A percentile compares a stretch with the other conserved stretches of the same genome.
Evolutionary conservation across 30 jellyfish, hydroid and myxozoan genomes (phyloP).

Genomic region (Aurelia coerulea): DNA sequence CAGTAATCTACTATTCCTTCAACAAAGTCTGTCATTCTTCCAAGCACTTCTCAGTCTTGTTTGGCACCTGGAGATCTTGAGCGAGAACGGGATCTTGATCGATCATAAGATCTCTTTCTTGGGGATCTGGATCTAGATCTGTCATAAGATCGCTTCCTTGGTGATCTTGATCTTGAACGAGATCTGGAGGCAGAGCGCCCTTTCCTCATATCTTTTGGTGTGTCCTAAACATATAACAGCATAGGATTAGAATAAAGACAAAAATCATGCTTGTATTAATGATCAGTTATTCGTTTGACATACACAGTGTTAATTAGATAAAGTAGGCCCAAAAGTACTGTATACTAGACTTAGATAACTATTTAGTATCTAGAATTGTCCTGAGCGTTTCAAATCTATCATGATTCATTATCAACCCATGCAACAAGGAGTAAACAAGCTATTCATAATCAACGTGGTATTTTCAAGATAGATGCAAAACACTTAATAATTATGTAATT

Average conservation of each 20-base stretch:
- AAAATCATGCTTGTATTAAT: too few species aligned
- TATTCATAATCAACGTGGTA: too few species aligned
- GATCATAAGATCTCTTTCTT: slow-evolving; percentile 56
- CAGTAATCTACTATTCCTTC: too few species aligned
- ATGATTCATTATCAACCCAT: too few species aligned
- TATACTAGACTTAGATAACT: not conserved
- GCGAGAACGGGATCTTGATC: slow-evolving; percentile 77
- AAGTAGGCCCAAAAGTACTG: not conserved
- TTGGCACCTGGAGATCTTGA: slow-evolving; percentile 68
- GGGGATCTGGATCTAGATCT: slow-evolving; percentile 85
- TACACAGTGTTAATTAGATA: not conserved
- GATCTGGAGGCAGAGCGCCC: slow-evolving; percentile 69
- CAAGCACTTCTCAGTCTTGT: slow-evolving; percentile 20
- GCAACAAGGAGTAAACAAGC: too few species aligned
- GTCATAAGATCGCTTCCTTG: slow-evolving; percentile 66
- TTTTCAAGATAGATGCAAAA: too few species aligned
- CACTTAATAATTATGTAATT: too few species aligned
- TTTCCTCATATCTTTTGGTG: slow-evolving; percentile 72
- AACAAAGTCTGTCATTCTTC: too few species aligned
- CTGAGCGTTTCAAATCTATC: not conserved
- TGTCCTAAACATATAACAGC: slow-evolving; percentile 28
- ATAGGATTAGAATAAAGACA: not conserved
- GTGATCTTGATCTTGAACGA: slow-evolving; percentile 82
- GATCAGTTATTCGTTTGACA: too few species aligned
- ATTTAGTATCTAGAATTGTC: not conserved